Conservation (phyloP, 2,797 vertebrate genomes). For the Etheostoma nigrum region DNA sequence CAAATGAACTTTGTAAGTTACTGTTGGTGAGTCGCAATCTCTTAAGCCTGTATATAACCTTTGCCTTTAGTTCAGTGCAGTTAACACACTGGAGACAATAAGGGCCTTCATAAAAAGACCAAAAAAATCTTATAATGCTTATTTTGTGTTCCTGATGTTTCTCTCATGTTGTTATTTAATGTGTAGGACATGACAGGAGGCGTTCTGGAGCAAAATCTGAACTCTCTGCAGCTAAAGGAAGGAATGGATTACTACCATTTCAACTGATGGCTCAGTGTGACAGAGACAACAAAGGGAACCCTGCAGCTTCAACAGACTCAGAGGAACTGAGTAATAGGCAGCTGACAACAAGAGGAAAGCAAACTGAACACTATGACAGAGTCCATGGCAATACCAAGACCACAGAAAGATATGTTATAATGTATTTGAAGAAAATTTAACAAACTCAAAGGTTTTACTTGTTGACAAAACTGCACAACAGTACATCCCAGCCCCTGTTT, state of each 20-base stretch:
- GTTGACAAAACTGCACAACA: neutral
- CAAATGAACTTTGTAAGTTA: slow-evolving; percentile 20
- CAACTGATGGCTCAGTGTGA: slow-evolving; percentile 69
- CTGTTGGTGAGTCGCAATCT: slow-evolving; percentile 1
- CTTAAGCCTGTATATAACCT: slow-evolving; percentile 1
- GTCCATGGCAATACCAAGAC: neutral
- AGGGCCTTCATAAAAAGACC: neutral
- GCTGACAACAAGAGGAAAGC: slow-evolving; percentile 8
- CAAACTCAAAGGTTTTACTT: slow-evolving; percentile 6
- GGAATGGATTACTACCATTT: slow-evolving; percentile 82
- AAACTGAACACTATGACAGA: slow-evolving; percentile 3
- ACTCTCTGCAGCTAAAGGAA: slow-evolving; percentile 85
- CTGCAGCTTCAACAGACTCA: slow-evolving; percentile 15
- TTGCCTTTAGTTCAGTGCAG: neutral
- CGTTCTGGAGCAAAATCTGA: slow-evolving; percentile 90
- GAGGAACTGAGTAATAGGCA: slow-evolving; percentile 20
- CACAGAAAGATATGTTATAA: neutral
- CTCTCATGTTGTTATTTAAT: neutral
- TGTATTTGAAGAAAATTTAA: neutral
- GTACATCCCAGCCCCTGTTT: neutral
- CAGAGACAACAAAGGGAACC: neutral
- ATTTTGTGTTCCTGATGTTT: slow-evolving; percentile 9
- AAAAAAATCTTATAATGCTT: neutral
- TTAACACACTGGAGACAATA: slow-evolving; percentile 5
- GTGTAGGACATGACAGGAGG: slow-evolving; percentile 93